A percentile compares a stretch with the other conserved stretches of the same genome.
phyloP scores from a whole-genome alignment of 2,797 vertebrate genomes.

The Schizopygopsis malacanthus region DNA sequence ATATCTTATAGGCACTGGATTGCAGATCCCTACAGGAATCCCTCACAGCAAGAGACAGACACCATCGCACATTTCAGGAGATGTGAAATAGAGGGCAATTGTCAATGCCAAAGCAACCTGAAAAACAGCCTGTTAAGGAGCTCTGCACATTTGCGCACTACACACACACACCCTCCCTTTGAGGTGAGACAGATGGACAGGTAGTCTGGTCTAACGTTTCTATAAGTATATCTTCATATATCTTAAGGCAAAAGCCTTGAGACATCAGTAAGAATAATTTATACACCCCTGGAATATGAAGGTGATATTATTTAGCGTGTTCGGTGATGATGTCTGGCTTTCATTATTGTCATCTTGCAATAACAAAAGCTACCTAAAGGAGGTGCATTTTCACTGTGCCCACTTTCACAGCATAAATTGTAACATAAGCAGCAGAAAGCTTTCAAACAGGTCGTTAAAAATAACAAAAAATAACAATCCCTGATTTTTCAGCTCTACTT shows the following conservation, averaged over 20 bases:
- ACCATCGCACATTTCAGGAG: slow-evolving; percentile 37
- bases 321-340: not conserved
- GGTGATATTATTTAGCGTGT: not conserved
- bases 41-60: slow-evolving; percentile 34
- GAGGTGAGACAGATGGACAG: slow-evolving; percentile 46
- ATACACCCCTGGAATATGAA: not conserved
- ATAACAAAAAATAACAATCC: not conserved
- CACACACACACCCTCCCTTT: slow-evolving; percentile 22
- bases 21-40: slow-evolving; percentile 21
- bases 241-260: slow-evolving; percentile 21
- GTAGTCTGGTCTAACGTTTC: not conserved
- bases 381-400: not conserved
- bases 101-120: slow-evolving; percentile 48
- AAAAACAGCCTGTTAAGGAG: slow-evolving; percentile 50
- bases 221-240: slow-evolving; percentile 3
- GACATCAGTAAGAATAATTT: slow-evolving; percentile 34
- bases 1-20: not conserved
- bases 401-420: not conserved
- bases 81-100: slow-evolving; percentile 46
- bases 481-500: not conserved
- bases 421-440: not conserved
- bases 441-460: not conserved
- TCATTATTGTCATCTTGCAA: not conserved
- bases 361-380: slow-evolving; percentile 9
- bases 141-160: slow-evolving; percentile 10